Evolutionary conservation across 2,888 invertebrate genomes (phyloP).

Genomic region (Agapostemon virescens): DNA sequence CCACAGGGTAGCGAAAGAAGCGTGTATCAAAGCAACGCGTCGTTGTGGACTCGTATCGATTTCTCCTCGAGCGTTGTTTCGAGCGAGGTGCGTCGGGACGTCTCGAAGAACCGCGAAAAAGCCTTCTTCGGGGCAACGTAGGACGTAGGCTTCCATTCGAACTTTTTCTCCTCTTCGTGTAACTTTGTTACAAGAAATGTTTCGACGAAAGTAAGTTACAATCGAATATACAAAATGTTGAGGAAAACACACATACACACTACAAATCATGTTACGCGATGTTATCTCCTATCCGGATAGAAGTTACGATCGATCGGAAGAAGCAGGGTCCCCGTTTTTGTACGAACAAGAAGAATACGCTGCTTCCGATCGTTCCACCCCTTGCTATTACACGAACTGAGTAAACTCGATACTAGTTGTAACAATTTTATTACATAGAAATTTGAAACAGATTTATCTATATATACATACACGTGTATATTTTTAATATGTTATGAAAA

Average conservation of each 20-base stretch:
- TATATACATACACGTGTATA: slow-evolving; percentile 16
- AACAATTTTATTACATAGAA: slow-evolving; percentile 67
- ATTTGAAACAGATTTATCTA: slow-evolving; percentile 68
- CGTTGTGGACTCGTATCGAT: background rate
- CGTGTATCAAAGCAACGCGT: background rate
- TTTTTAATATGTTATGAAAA: slow-evolving; percentile 46
- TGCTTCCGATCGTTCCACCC: slow-evolving; percentile 60
- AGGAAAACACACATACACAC: background rate
- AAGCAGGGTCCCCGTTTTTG: slow-evolving; percentile 29
- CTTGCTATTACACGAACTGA: slow-evolving; percentile 63
- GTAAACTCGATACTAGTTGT: slow-evolving; percentile 62
- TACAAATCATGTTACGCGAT: slow-evolving; percentile 10
- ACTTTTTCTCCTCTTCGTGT: background rate
- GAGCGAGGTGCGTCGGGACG: background rate
- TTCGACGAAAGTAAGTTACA: background rate
- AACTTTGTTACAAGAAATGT: background rate
- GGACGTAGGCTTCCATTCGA: background rate
- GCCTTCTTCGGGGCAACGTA: background rate
- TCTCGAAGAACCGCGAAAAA: background rate
- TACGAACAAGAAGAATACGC: slow-evolving; percentile 4
- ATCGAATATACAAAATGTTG: slow-evolving; percentile 14
- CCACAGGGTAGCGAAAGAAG: slow-evolving; percentile 25
- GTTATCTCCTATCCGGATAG: slow-evolving; percentile 27
- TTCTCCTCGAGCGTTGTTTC: background rate
- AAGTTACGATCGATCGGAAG: slow-evolving; percentile 21